Conservation (phyloP, 2,888 invertebrate species). For the Galeruca laticollis region DNA sequence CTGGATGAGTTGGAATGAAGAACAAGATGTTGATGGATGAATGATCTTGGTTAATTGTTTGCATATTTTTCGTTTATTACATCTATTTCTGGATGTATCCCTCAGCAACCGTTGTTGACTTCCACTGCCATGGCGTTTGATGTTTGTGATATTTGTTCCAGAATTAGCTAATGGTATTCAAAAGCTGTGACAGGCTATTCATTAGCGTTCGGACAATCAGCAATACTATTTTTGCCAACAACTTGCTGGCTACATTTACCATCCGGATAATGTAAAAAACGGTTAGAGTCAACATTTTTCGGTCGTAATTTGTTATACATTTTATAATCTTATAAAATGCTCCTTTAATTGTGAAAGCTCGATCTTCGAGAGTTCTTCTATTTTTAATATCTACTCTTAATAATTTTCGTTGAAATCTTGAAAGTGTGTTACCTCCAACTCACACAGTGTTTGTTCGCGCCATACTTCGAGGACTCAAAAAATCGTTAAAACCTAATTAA, state of each 20-base stretch:
- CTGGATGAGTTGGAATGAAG: too few relatives aligned
- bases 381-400: background rate
- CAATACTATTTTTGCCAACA: background rate
- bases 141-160: slow-evolving; percentile 3
- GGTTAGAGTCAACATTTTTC: too few relatives aligned
- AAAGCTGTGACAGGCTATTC: background rate
- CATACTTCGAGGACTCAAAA: background rate
- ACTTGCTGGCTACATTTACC: too few relatives aligned
- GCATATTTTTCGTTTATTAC: too few relatives aligned
- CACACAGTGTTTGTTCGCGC: background rate
- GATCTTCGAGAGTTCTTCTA: background rate
- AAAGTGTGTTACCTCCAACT: background rate
- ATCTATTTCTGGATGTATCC: background rate
- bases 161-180: slow-evolving; percentile 6
- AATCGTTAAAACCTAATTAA: background rate
- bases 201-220: background rate
- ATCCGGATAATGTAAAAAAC: too few relatives aligned
- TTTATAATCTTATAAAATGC: background rate
- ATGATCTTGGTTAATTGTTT: too few relatives aligned
- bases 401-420: background rate
- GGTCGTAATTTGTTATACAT: background rate
- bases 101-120: background rate
- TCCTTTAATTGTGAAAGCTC: background rate
- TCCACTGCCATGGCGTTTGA: slow-evolving; percentile 6
- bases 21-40: too few relatives aligned